Evolutionary conservation across 2,888 invertebrate species (phyloP).

Genomic region (Zaprionus bogoriensis): DNA sequence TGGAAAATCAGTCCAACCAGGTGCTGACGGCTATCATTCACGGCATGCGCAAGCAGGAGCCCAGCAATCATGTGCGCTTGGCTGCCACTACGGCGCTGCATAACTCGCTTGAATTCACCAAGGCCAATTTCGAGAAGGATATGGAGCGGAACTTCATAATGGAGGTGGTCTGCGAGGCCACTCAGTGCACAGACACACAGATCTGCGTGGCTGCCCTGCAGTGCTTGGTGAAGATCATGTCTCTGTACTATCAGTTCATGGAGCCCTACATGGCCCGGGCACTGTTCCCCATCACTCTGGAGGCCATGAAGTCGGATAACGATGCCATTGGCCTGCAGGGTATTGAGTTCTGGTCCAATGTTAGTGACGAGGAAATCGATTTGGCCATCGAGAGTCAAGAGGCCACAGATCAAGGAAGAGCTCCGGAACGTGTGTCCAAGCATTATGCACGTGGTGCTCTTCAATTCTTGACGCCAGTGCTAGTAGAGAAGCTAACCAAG

Average conservation of each 20-base stretch:
- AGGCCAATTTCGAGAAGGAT: slow-evolving; percentile 98
- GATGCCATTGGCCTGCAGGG: slow-evolving; percentile 99
- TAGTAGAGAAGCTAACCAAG: slow-evolving; percentile 96
- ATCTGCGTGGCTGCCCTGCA: slow-evolving; percentile 98
- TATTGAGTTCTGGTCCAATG: slow-evolving; percentile 99
- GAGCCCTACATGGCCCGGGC: slow-evolving; percentile 99
- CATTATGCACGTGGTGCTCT: slow-evolving; percentile 99
- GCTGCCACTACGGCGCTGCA: slow-evolving; percentile 98
- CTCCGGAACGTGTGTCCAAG: slow-evolving; percentile 95
- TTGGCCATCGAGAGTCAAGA: slow-evolving; percentile 96
- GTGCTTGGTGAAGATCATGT: slow-evolving; percentile 98
- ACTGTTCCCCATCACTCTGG: slow-evolving; percentile 97
- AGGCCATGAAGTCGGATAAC: slow-evolving; percentile 98
- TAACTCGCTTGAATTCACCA: slow-evolving; percentile 99
- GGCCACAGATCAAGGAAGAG: slow-evolving; percentile 95
- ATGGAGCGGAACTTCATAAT: slow-evolving; percentile 99
- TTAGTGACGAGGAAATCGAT: slow-evolving; percentile 99
- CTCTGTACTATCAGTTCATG: slow-evolving; percentile 99
- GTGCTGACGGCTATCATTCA: slow-evolving; percentile 99
- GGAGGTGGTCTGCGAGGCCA: slow-evolving; percentile 99
- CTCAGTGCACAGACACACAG: slow-evolving; percentile 95
- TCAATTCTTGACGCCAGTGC: slow-evolving; percentile 95
- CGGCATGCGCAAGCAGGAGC: slow-evolving; percentile 97
- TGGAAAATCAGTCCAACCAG: slow-evolving; percentile 96
- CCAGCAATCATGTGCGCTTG: slow-evolving; percentile 95